These are phyloP conservation scores for Hyppa rectilinea DNA, from an alignment of 2,888 invertebrate species.

Conservation along the genomic window DNA sequence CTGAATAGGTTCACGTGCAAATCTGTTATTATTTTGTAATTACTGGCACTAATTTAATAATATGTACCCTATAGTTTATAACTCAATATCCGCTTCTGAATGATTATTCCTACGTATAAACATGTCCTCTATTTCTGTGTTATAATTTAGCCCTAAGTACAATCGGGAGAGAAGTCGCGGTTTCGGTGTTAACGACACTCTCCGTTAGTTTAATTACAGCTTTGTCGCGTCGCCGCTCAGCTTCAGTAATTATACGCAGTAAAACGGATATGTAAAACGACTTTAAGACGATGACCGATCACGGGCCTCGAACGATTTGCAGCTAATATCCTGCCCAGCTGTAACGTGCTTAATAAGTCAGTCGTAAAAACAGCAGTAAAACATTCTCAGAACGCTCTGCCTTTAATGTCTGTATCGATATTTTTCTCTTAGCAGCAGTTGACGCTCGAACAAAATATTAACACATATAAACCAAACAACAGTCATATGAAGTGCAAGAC, in stretches of 20 bases:
- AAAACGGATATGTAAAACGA: conserved; percentile 86
- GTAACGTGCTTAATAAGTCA: conserved; percentile 80
- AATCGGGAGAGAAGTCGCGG: conserved; percentile 75
- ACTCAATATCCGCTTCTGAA: conserved; percentile 5
- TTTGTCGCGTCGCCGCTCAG: conserved; percentile 82
- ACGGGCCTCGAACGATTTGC: conserved; percentile 79
- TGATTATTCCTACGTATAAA: conserved; percentile 19
- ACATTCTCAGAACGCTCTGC: conserved; percentile 73
- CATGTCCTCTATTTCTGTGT: conserved; percentile 62
- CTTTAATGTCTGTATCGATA: conserved; percentile 68
- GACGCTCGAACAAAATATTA: conserved; percentile 47
- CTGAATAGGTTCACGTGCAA: too few relatives aligned
- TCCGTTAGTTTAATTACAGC: conserved; percentile 88
- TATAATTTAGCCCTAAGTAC: conserved; percentile 77
- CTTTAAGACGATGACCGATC: conserved; percentile 83
- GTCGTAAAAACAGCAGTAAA: conserved; percentile 81
- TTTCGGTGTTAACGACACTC: conserved; percentile 82
- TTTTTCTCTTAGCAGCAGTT: conserved; percentile 62
- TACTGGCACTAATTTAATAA: neutral
- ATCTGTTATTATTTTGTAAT: neutral
- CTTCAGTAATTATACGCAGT: conserved; percentile 85
- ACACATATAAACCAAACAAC: conserved; percentile 25
- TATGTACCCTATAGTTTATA: conserved; percentile 7
- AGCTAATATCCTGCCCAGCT: conserved; percentile 84
- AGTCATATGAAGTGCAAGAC: neutral